Evolutionary conservation across 1,140 invertebrate genomes (phyloP).

Genomic region (Brachionus sp.): DNA sequence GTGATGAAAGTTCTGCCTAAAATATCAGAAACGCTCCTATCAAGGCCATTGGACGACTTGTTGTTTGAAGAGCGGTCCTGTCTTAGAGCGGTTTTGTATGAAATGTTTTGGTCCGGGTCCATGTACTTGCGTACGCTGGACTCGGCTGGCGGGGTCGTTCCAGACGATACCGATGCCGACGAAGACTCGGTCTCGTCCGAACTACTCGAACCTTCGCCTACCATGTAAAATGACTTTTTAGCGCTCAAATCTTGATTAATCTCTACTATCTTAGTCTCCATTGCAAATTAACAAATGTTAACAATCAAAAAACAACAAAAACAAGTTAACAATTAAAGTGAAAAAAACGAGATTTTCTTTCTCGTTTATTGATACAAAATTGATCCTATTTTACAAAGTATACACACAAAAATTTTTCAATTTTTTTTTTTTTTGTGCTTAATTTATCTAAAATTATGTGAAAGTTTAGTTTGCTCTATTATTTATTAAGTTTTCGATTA

Average conservation of each 20-base stretch:
- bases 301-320: not conserved
- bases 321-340: not conserved
- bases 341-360: not conserved
- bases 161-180: not conserved
- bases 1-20: slow-evolving; percentile 27
- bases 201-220: not conserved
- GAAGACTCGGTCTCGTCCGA: slow-evolving; percentile 6
- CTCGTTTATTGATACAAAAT: not conserved
- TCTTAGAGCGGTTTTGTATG: slow-evolving; percentile 12
- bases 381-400: not conserved
- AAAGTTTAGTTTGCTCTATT: not conserved
- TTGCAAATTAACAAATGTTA: not conserved
- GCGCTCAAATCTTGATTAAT: not conserved
- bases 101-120: not conserved
- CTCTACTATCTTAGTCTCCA: not conserved
- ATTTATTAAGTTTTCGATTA: not conserved
- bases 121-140: not conserved
- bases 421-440: not conserved
- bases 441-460: not conserved
- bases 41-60: not conserved
- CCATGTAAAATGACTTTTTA: not conserved
- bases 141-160: not conserved
- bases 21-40: slow-evolving; percentile 31
- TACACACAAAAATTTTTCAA: not conserved
- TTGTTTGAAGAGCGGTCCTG: slow-evolving; percentile 3